Percentiles rank a stretch among this genome's conserved stretches.
phyloP scores from a whole-genome alignment of 2,113 vertebrate genomes.

The Perca fluviatilis region DNA sequence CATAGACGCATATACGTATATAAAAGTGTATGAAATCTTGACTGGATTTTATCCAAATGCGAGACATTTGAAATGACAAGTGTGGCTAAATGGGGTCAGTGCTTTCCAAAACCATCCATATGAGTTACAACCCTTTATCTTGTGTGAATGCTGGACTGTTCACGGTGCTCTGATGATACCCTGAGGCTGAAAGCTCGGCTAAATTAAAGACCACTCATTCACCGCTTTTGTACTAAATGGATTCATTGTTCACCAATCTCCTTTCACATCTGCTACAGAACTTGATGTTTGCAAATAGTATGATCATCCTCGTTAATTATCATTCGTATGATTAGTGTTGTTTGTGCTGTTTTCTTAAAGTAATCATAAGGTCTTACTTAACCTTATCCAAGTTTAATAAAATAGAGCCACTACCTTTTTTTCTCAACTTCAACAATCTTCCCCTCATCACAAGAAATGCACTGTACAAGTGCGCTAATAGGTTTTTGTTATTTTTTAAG shows the following conservation, averaged over 20 bases:
- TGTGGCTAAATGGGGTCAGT: background rate
- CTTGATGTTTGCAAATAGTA: too few species aligned
- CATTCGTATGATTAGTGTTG: too few species aligned
- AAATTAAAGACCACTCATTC: constrained; percentile 3
- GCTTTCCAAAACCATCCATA: background rate
- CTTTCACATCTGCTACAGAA: too few species aligned
- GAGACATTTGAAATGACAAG: background rate
- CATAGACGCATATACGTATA: background rate
- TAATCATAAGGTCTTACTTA: too few species aligned
- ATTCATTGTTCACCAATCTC: constrained; percentile 2
- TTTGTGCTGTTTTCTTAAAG: too few species aligned
- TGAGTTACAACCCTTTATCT: background rate
- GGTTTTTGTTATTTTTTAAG: too few species aligned
- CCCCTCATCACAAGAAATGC: too few species aligned
- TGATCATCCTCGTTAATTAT: too few species aligned
- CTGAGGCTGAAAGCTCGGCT: constrained; percentile 4
- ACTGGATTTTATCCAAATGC: background rate
- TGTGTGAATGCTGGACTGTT: background rate
- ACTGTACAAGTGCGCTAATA: too few species aligned
- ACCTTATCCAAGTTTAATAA: too few species aligned
- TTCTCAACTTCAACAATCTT: too few species aligned
- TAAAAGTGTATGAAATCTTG: background rate
- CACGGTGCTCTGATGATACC: background rate
- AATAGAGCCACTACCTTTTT: too few species aligned
- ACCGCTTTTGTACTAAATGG: background rate